These are phyloP conservation scores for Oryzias celebensis DNA, from an alignment of 2,113 vertebrate species.

Conservation along the genomic window DNA sequence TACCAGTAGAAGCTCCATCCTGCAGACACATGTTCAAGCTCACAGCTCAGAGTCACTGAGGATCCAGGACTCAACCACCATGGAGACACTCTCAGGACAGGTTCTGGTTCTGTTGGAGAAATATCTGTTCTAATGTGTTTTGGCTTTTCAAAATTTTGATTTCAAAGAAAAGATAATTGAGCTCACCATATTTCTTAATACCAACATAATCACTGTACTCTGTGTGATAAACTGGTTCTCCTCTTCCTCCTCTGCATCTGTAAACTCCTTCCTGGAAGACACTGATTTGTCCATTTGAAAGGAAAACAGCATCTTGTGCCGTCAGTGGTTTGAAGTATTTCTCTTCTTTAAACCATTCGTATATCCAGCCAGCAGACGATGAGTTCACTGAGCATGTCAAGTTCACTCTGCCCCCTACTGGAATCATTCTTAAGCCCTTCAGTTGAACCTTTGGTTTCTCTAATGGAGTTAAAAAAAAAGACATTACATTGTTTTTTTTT, in stretches of 20 bases:
- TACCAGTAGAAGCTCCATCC: constrained; percentile 48
- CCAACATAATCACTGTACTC: constrained; percentile 3
- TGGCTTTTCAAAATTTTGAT: neutral
- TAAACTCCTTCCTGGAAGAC: constrained; percentile 29
- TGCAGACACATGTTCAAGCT: constrained; percentile 6
- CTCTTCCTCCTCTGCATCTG: constrained; percentile 34
- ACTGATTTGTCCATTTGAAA: neutral
- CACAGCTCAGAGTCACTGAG: constrained; percentile 55
- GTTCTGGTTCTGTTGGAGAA: neutral
- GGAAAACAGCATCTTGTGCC: neutral
- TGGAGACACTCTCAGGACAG: constrained; percentile 38
- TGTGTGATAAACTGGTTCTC: neutral
- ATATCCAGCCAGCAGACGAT: constrained; percentile 17
- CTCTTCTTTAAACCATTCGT: constrained; percentile 8
- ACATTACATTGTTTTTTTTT: no score
- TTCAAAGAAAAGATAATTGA: neutral
- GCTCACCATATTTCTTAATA: constrained; percentile 6
- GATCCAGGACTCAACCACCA: constrained; percentile 46
- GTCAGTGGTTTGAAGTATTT: neutral
- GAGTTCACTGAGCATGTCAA: constrained; percentile 27
- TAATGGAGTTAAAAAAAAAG: neutral
- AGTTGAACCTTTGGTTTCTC: neutral
- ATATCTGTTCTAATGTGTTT: neutral
- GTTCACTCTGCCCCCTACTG: constrained; percentile 15
- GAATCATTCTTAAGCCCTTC: neutral